Evolutionary conservation across 2,888 invertebrate genomes (phyloP).

Genomic region (Hydraecia micacea): DNA sequence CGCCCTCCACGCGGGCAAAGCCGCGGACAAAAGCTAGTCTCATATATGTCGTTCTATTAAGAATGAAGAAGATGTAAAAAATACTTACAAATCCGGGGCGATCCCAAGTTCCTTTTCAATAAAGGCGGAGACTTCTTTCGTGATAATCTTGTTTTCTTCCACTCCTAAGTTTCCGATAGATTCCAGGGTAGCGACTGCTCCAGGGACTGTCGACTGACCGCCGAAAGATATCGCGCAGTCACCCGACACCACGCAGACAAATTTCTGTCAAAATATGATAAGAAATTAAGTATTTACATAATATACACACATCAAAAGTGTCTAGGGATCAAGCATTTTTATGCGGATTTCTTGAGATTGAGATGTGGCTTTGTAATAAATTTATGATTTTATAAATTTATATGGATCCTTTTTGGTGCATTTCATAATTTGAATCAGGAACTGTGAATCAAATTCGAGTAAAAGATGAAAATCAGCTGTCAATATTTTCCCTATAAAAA

Average conservation of each 20-base stretch:
- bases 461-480: too few relatives aligned
- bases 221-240: slow-evolving; percentile 70
- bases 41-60: background rate
- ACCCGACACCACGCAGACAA: slow-evolving; percentile 69
- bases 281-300: background rate
- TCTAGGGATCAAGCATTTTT: too few relatives aligned
- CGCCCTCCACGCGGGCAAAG: background rate
- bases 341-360: too few relatives aligned
- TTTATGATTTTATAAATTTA: too few relatives aligned
- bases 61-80: background rate
- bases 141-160: slow-evolving; percentile 74
- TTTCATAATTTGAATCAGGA: too few relatives aligned
- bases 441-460: too few relatives aligned
- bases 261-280: slow-evolving; percentile 65
- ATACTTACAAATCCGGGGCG: slow-evolving; percentile 59
- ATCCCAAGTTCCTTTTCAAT: slow-evolving; percentile 79
- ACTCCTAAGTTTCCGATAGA: slow-evolving; percentile 76
- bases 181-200: slow-evolving; percentile 74
- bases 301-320: too few relatives aligned
- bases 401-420: too few relatives aligned
- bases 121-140: slow-evolving; percentile 74
- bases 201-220: slow-evolving; percentile 62
- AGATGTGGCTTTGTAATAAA: too few relatives aligned
- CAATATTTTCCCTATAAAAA: too few relatives aligned
- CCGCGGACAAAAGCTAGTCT: background rate